Evolutionary conservation across 2,888 invertebrate species (phyloP), one percentile per base, ranked within the genome.

Genomic region (Monochamus alternatus): DNA sequence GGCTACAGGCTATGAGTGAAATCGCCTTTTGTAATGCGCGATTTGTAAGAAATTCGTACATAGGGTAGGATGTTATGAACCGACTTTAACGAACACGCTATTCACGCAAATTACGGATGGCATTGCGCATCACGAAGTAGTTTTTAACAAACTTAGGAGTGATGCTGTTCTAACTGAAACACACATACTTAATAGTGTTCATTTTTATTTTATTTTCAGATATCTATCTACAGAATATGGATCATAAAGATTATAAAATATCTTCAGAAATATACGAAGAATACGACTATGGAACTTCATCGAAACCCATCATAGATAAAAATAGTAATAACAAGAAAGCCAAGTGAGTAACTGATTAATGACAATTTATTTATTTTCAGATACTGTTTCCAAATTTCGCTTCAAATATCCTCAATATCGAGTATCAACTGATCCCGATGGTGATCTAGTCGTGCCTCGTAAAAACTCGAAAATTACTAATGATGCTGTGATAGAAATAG

Each of bases 261-360:
- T 92, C 93, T 60, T 95, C 95, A 32, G 95, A 95, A 90, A 92
- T 95, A 85, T 94, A 94, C 87, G 90, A 90, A 51, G 95, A 95
- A 89, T 92, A 91, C 85, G 90, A 93, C 85, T 94, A 93, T 84
- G 90, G 88, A 79, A 91, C 92, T 12, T 89, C 89, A 60, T 82
- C 85, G 7, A 84, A 85, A 75, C 88, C 89, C 52, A 83, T 81
- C 30, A 80, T 85, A 64, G 83, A 87, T 76, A 78, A 81, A 80
- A 87, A 87, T 74, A 88, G 90, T 90, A 84, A 87, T 87, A 81
- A 60, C 9, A 55, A 14, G n/a, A n/a, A 30, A 65, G 22, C 12
- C 10, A 14, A 51, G 52, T 12, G 12, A n/a, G 10, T 43, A 12
- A 51, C 65, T 64, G 12, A 51, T 38, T 44, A 68, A 44, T 59